These are phyloP conservation scores for Oncorhynchus tshawytscha DNA, from an alignment of 2,113 vertebrate genomes.

Conservation along the genomic window DNA sequence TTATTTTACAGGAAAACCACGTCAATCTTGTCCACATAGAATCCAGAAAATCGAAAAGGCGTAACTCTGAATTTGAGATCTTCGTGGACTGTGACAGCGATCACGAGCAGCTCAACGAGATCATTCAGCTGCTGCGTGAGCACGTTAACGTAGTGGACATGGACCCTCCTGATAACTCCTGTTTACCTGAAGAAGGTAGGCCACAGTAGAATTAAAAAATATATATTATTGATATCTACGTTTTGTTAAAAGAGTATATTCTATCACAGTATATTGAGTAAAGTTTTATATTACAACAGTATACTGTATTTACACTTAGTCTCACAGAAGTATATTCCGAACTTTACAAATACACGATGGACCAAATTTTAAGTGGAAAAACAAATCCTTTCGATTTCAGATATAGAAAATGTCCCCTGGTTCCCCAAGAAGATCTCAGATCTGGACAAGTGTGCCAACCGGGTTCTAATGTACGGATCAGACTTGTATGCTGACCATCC, in stretches of 20 bases:
- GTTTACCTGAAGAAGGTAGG: constrained; percentile 74
- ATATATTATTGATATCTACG: too few relatives aligned
- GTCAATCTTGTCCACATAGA: constrained; percentile 95
- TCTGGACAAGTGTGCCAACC: constrained; percentile 92
- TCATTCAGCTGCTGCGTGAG: constrained; percentile 88
- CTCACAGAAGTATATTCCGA: too few relatives aligned
- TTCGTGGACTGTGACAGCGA: constrained; percentile 95
- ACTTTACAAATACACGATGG: not conserved
- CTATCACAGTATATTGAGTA: too few relatives aligned
- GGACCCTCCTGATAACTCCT: constrained; percentile 80
- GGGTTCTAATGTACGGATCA: constrained; percentile 95
- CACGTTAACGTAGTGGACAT: constrained; percentile 84
- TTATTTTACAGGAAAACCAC: constrained; percentile 84
- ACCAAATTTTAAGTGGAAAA: not conserved
- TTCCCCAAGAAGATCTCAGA: constrained; percentile 97
- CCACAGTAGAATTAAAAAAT: too few relatives aligned
- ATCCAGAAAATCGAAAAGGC: constrained; percentile 90
- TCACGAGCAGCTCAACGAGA: constrained; percentile 89
- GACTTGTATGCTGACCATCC: constrained; percentile 94
- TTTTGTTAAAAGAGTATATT: not conserved
- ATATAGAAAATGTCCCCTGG: constrained; percentile 87
- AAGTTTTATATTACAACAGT: too few relatives aligned
- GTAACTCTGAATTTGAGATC: constrained; percentile 96
- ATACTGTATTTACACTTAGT: not conserved
- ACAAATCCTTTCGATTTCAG: constrained; percentile 53